phyloP scores from a whole-genome alignment of 2,888 invertebrate genomes.

The Nymphalis urticae region DNA sequence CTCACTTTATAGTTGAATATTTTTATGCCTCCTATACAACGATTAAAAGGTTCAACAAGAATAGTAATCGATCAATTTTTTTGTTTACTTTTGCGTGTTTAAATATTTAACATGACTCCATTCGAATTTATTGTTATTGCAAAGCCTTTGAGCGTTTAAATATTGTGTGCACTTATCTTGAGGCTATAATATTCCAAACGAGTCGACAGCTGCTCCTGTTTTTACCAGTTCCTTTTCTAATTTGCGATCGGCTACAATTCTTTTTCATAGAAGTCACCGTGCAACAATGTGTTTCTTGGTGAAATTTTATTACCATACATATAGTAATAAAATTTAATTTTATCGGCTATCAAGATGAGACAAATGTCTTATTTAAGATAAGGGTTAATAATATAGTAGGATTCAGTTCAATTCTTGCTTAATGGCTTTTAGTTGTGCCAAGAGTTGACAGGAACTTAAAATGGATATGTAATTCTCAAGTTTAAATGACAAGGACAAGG shows the following conservation, averaged over 20 bases:
- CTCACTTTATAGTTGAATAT: too few relatives aligned
- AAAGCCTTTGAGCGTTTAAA: constrained; percentile 26
- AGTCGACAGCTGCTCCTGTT: constrained; percentile 31
- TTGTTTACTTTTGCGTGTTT: constrained; percentile 10
- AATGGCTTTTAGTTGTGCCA: too few relatives aligned
- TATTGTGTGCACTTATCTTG: constrained; percentile 26
- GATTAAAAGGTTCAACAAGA: background rate
- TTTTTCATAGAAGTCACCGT: constrained; percentile 12
- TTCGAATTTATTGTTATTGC: constrained; percentile 26
- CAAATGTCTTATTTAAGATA: background rate
- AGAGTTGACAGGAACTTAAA: too few relatives aligned
- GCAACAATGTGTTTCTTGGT: background rate
- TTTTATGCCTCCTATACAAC: background rate
- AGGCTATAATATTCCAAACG: constrained; percentile 25
- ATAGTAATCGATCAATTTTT: constrained; percentile 6
- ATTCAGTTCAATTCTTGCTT: too few relatives aligned
- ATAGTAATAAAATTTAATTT: background rate
- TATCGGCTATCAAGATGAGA: background rate
- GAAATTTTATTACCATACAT: background rate
- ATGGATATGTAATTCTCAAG: too few relatives aligned
- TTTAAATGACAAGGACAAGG: too few relatives aligned
- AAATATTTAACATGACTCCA: constrained; percentile 16
- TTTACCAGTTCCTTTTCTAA: constrained; percentile 23
- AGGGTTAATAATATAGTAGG: too few relatives aligned
- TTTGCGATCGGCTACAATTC: constrained; percentile 17